Conservation (phyloP, 92 coral and sea anemone species). For the Zoanthus gigantus region DNA sequence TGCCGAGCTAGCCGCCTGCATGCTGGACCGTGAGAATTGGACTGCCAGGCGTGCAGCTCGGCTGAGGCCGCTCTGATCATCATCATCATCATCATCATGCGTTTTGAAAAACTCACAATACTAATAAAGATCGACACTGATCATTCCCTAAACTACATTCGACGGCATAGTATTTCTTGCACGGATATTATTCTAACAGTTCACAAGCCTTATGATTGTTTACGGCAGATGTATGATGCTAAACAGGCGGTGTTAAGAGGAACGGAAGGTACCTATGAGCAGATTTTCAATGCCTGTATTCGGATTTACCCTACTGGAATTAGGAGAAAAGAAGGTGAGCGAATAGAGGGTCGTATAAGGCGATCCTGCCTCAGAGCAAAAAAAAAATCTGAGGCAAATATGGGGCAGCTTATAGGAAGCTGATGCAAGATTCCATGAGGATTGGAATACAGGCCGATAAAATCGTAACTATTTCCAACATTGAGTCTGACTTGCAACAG, state of each 20-base stretch:
- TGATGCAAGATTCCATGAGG: not conserved
- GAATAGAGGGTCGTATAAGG: constrained; percentile 23
- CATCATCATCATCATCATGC: not conserved
- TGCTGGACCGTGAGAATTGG: too few species aligned
- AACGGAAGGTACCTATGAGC: constrained; percentile 20
- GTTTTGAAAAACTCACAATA: not conserved
- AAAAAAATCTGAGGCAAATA: not conserved
- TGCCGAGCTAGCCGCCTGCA: too few species aligned
- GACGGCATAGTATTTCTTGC: constrained; percentile 38
- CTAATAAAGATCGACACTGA: constrained; percentile 14
- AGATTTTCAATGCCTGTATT: constrained; percentile 3
- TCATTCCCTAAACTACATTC: constrained; percentile 44
- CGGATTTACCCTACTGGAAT: not conserved
- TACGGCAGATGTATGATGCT: constrained; percentile 41
- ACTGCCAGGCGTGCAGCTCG: too few species aligned
- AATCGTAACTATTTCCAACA: not conserved
- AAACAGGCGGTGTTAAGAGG: constrained; percentile 22
- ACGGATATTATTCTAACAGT: constrained; percentile 41
- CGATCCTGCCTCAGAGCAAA: constrained; percentile 16
- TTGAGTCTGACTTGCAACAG: constrained; percentile 14
- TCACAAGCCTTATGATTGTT: constrained; percentile 46
- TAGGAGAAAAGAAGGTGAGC: constrained; percentile 12
- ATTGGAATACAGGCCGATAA: constrained; percentile 2
- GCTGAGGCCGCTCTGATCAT: too few species aligned
- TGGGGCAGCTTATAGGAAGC: not conserved